Evolutionary conservation across 2,797 vertebrate genomes (phyloP).

Genomic region (Vireo griseus): DNA sequence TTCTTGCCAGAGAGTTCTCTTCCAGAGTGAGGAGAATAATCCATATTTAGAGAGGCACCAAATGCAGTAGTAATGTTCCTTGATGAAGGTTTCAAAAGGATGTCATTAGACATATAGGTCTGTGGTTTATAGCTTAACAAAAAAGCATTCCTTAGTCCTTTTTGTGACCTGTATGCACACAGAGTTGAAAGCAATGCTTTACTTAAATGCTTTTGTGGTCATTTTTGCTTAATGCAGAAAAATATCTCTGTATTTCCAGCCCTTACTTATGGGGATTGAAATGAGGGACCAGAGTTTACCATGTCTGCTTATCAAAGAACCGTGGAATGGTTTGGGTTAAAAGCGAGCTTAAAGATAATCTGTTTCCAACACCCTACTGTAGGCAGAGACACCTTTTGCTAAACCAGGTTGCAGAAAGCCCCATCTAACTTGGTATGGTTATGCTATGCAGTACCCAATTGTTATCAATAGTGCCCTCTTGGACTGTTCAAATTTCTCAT

Average conservation of each 20-base stretch:
- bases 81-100: neutral
- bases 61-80: neutral
- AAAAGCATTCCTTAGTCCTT: neutral
- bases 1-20: neutral
- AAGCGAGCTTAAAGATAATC: fast-evolving
- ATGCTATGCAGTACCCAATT: neutral
- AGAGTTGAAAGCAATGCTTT: neutral
- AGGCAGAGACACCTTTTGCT: neutral
- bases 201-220: neutral
- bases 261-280: neutral
- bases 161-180: neutral
- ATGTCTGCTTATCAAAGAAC: neutral
- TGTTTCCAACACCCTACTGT: neutral
- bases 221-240: neutral
- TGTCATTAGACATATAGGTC: neutral
- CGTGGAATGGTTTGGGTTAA: neutral
- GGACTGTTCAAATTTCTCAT: neutral
- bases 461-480: neutral
- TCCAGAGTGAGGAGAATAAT: neutral
- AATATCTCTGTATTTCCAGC: neutral
- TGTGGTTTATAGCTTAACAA: neutral
- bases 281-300: neutral
- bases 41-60: neutral
- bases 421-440: neutral
- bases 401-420: neutral